Evolutionary conservation across 2,888 invertebrate species (phyloP).

Genomic region (Diaperis boleti): DNA sequence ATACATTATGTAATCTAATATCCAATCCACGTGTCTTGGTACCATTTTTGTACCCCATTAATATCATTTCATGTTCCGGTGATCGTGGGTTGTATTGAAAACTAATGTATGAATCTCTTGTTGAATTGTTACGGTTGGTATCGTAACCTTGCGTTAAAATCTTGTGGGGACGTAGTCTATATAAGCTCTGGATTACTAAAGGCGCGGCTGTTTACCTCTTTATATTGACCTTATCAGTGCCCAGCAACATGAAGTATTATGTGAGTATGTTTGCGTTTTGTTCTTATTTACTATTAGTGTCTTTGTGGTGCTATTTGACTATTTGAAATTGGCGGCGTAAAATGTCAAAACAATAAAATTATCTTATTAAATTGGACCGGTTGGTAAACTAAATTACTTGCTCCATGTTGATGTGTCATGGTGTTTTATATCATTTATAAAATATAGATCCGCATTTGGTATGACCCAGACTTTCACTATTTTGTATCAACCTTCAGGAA

Average conservation of each 20-base stretch:
- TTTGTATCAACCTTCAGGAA: too few relatives aligned
- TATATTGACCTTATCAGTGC: slow-evolving; percentile 48
- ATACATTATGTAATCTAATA: slow-evolving; percentile 19
- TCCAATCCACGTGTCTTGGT: slow-evolving; percentile 1
- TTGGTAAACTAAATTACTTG: too few relatives aligned
- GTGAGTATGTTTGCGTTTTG: slow-evolving; percentile 53
- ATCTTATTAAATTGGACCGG: too few relatives aligned
- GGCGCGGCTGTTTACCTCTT: slow-evolving; percentile 59
- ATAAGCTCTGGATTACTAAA: slow-evolving; percentile 54
- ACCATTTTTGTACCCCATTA: slow-evolving; percentile 21
- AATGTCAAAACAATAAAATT: too few relatives aligned
- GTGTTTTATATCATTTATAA: too few relatives aligned
- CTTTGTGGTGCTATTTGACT: slow-evolving; percentile 2
- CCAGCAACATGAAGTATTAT: slow-evolving; percentile 53
- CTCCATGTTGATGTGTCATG: too few relatives aligned
- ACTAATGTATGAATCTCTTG: slow-evolving; percentile 24
- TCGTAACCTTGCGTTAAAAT: slow-evolving; percentile 54
- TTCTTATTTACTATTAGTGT: slow-evolving; percentile 19
- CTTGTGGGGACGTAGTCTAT: slow-evolving; percentile 59
- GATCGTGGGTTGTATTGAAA: slow-evolving; percentile 32
- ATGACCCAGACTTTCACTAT: too few relatives aligned
- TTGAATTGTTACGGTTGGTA: slow-evolving; percentile 25
- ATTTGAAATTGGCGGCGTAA: too few relatives aligned
- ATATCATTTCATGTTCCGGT: slow-evolving; percentile 33
- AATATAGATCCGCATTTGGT: too few relatives aligned